phyloP scores from a whole-genome alignment of 2,888 invertebrate genomes.

The Troides oblongomaculatus region DNA sequence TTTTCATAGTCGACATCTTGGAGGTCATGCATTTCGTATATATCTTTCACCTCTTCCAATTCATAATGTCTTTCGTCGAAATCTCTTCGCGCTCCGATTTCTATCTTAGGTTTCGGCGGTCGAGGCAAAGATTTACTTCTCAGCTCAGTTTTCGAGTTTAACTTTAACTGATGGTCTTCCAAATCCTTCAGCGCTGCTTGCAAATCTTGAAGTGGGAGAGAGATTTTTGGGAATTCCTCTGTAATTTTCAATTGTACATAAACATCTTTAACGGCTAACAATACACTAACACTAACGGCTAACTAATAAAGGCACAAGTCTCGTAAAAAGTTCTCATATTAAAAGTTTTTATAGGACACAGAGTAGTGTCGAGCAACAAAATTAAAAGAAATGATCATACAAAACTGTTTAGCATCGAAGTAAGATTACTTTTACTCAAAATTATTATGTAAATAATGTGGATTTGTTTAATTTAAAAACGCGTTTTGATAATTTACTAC shows the following conservation, averaged over 20 bases:
- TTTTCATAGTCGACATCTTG: constrained; percentile 71
- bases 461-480: too few relatives aligned
- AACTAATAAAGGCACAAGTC: too few relatives aligned
- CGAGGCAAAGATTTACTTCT: constrained; percentile 70
- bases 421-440: too few relatives aligned
- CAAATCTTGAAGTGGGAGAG: constrained; percentile 68
- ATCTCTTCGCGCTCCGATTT: constrained; percentile 58
- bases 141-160: constrained; percentile 49
- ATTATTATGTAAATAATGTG: too few relatives aligned
- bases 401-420: too few relatives aligned
- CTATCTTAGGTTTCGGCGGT: constrained; percentile 55
- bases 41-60: constrained; percentile 61
- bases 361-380: too few relatives aligned
- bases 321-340: too few relatives aligned
- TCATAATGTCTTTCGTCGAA: constrained; percentile 57
- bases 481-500: too few relatives aligned
- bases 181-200: constrained; percentile 68
- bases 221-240: constrained; percentile 72
- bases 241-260: constrained; percentile 28
- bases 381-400: too few relatives aligned
- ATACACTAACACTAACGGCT: too few relatives aligned
- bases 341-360: too few relatives aligned
- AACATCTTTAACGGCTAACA: too few relatives aligned
- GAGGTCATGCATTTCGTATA: constrained; percentile 68
- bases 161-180: constrained; percentile 62